These are phyloP conservation scores for Onthophagus sagittarius DNA, from an alignment of 2,888 invertebrate species.

Conservation along the genomic window DNA sequence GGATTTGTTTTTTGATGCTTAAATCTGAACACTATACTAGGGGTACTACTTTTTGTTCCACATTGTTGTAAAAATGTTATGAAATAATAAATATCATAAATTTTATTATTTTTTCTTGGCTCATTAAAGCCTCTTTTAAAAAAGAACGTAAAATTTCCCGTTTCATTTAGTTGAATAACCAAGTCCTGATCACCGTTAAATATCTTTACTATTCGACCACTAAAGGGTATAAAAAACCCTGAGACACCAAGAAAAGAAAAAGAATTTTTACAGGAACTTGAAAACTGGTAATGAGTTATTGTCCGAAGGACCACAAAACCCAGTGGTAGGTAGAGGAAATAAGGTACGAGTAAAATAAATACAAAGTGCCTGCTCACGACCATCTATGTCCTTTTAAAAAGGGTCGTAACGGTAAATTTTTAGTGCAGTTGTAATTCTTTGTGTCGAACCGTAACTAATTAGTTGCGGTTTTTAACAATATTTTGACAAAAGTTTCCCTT, in stretches of 20 bases:
- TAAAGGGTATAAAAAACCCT: background rate
- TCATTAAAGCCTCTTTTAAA: background rate
- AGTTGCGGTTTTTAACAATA: background rate
- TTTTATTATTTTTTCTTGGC: background rate
- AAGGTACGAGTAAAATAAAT: conserved; percentile 1
- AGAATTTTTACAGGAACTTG: background rate
- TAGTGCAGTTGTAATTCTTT: background rate
- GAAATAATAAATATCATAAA: background rate
- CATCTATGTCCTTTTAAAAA: background rate
- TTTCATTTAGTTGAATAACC: background rate
- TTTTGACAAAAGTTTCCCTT: background rate
- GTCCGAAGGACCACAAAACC: background rate
- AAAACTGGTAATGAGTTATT: background rate
- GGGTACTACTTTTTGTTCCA: background rate
- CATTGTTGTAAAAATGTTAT: background rate
- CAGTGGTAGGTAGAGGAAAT: background rate
- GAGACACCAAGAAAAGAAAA: background rate
- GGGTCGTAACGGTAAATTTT: background rate
- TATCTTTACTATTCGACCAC: background rate
- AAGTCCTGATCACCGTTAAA: background rate
- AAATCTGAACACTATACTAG: background rate
- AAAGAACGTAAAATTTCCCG: background rate
- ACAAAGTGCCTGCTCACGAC: background rate
- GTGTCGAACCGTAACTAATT: background rate
- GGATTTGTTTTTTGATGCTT: background rate